Evolutionary conservation across 2,888 invertebrate genomes (phyloP), one percentile per base, ranked within the genome.

Genomic region (Cyrtodaria siliqua): DNA sequence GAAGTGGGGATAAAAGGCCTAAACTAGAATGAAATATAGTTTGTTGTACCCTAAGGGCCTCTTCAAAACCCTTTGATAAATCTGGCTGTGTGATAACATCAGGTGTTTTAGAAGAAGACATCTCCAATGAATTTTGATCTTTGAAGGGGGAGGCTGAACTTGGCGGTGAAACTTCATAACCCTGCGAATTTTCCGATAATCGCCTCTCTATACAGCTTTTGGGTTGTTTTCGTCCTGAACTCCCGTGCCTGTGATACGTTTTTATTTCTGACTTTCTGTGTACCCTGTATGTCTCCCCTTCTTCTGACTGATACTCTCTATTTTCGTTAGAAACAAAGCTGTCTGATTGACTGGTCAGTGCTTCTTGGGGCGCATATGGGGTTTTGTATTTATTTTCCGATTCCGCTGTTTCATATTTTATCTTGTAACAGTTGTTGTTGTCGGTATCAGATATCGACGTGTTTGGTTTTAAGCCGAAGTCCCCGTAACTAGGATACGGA

Each of bases 261-360:
- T 80, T 80, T 61, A 73, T 67, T 57, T 80, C 80, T 6, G 67
- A 62, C 44, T 73, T 76, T 59, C 74, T 76, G n/a, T 70, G 73
- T 24, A 77, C 26, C 27, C 70, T 61, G 53, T 77, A 80, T 4
- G 60, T 50, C 24, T 79, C 74, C 20, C 72, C 78, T 6, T 40
- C 26, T 18, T 72, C 77, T 16, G 71, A 71, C 20, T 66, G 66
- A 50, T 77, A 77, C 29, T 76, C 76, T 2, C 70, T 49, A 23
- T 53, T 66, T 44, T 71, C 71, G 1, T n/a, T 42, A 4, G 23
- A 44, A 23, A 47, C 47, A 29, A 47, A 61, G 23, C 4, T 55
- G 0, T 56, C 63, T 0, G 42, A n/a, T 14, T 49, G 49, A 20
- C 47, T 50, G 16, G 57, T 38, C n/a, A 23, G n/a, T 18, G 53